Conservation (phyloP, 2,797 vertebrate species). For the Gorsachius magnificus region DNA sequence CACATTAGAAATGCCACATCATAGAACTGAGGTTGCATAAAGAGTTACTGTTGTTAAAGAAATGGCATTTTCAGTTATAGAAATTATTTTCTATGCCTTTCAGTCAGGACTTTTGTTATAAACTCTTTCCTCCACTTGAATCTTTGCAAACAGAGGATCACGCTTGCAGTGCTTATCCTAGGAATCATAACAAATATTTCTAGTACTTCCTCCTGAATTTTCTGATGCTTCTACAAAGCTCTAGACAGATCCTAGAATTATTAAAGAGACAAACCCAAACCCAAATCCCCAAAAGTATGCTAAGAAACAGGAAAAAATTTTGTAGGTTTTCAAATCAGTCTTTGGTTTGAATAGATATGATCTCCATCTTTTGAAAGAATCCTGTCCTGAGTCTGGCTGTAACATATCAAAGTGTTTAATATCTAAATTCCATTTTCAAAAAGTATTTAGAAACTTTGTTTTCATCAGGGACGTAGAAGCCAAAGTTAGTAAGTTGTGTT, state of each 20-base stretch:
- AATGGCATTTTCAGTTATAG: neutral
- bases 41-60: neutral
- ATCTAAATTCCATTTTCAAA: neutral
- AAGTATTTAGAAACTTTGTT: neutral
- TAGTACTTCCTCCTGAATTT: neutral
- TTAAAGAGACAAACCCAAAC: neutral
- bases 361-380: neutral
- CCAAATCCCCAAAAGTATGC: neutral
- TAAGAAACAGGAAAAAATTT: neutral
- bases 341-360: neutral
- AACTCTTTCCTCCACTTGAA: neutral
- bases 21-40: neutral
- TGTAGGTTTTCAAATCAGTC: neutral
- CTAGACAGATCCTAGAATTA: neutral
- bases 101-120: neutral
- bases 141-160: neutral
- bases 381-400: neutral
- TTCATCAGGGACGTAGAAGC: neutral
- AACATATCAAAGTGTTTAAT: neutral
- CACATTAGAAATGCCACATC: neutral
- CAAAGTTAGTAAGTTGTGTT: neutral
- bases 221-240: neutral
- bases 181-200: neutral
- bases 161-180: neutral
- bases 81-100: neutral